Conservation (phyloP, 2,113 vertebrate genomes). For the Rhea pennata region DNA sequence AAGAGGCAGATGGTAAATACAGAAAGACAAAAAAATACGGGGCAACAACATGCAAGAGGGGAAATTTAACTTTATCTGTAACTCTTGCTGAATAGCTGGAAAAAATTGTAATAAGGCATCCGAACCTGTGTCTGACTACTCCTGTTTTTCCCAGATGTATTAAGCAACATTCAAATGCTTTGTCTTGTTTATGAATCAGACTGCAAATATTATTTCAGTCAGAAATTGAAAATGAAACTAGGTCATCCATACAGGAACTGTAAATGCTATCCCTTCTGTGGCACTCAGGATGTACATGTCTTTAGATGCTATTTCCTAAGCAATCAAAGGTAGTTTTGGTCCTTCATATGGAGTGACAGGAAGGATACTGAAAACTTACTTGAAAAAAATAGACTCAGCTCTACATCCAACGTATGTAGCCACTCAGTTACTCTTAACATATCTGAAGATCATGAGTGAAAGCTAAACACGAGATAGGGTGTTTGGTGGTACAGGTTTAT, state of each 20-base stretch:
- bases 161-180: neutral
- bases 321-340: neutral
- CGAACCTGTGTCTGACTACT: too few species aligned
- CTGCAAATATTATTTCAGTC: neutral
- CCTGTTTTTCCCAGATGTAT: neutral
- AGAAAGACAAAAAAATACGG: neutral
- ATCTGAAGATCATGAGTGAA: neutral
- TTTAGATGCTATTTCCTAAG: neutral
- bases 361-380: neutral
- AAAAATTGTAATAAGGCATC: neutral
- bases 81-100: neutral
- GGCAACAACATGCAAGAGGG: neutral
- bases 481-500: neutral
- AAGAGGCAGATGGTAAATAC: neutral
- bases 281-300: too few species aligned
- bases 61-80: neutral
- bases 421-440: neutral
- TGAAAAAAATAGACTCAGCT: neutral
- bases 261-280: rapidly evolving
- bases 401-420: neutral
- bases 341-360: neutral
- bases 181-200: neutral
- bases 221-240: neutral
- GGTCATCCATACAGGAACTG: rapidly evolving
- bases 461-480: neutral